phyloP scores from a whole-genome alignment of 2,797 vertebrate genomes.

The Amniataba percoides region DNA sequence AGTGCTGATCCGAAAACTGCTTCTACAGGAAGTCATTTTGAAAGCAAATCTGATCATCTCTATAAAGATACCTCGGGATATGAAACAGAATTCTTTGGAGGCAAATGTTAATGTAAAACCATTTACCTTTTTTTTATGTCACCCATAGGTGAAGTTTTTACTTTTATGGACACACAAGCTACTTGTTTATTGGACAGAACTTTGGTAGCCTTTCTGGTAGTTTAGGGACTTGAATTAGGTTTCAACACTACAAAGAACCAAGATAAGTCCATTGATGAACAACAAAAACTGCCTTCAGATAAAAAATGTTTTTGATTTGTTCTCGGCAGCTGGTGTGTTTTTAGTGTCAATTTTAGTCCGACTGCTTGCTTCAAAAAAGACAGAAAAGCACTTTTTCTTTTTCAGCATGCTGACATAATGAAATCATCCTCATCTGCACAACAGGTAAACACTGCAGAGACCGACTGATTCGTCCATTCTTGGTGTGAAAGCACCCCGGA shows the following conservation, averaged over 20 bases:
- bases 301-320: neutral
- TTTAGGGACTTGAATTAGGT: neutral
- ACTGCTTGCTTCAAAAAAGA: neutral
- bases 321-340: neutral
- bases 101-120: neutral
- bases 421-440: neutral
- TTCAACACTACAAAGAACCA: no score
- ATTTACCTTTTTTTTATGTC: slow-evolving; percentile 1
- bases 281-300: neutral
- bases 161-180: neutral
- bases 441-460: neutral
- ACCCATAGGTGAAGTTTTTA: no score
- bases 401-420: neutral
- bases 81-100: neutral
- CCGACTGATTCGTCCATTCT: neutral
- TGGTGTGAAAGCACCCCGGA: neutral
- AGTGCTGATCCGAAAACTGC: slow-evolving; percentile 10
- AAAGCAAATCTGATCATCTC: slow-evolving; percentile 16
- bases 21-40: neutral
- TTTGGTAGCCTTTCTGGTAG: neutral
- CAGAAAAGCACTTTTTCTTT: neutral
- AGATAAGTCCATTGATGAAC: neutral
- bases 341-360: neutral
- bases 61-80: neutral
- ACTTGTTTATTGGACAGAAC: neutral